These are phyloP conservation scores for Craterocephalus amniculus DNA, from an alignment of 2,797 vertebrate genomes.

Conservation along the genomic window DNA sequence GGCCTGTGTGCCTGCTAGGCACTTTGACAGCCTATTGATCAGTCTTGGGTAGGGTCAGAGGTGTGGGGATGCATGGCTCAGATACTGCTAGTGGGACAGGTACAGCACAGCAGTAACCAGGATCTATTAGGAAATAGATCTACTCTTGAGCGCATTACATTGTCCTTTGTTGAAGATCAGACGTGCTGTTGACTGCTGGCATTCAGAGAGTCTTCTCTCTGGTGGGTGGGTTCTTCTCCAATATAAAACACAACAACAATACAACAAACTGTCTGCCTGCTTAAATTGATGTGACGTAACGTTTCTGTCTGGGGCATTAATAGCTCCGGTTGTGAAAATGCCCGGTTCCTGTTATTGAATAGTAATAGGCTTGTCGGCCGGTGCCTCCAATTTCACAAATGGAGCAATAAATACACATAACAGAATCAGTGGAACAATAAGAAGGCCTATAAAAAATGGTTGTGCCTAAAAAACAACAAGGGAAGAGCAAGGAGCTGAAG, in stretches of 20 bases:
- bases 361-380: conserved; percentile 74
- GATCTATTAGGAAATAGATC: conserved; percentile 56
- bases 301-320: conserved; percentile 69
- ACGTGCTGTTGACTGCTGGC: conserved; percentile 43
- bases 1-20: conserved; percentile 68
- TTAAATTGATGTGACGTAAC: conserved; percentile 71
- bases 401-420: conserved; percentile 81
- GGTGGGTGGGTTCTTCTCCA: conserved; percentile 26
- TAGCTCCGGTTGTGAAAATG: conserved; percentile 74
- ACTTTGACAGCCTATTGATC: conserved; percentile 81
- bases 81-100: conserved; percentile 57
- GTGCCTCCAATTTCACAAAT: conserved; percentile 81
- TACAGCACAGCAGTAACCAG: conserved; percentile 51
- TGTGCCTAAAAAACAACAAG: conserved; percentile 62
- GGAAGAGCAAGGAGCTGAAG: background rate
- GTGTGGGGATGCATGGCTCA: conserved; percentile 59
- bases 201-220: conserved; percentile 18
- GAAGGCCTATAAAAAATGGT: conserved; percentile 63
- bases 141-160: conserved; percentile 39
- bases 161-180: conserved; percentile 43
- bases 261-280: conserved; percentile 46
- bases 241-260: conserved; percentile 56
- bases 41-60: conserved; percentile 69
- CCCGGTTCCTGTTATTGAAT: conserved; percentile 77
- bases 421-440: conserved; percentile 77